phyloP scores from a whole-genome alignment of 2,797 vertebrate species.

The Melopsittacus undulatus region DNA sequence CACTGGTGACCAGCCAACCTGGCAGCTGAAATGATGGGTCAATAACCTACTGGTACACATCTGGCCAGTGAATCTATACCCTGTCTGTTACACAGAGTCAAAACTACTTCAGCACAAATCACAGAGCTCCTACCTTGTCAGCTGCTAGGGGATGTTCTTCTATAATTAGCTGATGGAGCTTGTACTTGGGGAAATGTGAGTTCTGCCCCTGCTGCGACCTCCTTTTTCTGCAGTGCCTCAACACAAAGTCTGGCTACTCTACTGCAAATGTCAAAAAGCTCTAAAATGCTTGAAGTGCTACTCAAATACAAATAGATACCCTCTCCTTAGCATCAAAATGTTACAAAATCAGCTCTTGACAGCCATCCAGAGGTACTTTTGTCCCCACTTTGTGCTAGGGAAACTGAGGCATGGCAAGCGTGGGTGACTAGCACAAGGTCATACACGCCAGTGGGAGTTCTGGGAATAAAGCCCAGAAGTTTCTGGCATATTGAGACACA shows the following conservation, averaged over 20 bases:
- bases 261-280: background rate
- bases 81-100: background rate
- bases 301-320: background rate
- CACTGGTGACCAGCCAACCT: conserved; percentile 16
- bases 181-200: background rate
- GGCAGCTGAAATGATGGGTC: background rate
- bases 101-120: background rate
- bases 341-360: background rate
- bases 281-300: background rate
- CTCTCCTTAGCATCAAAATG: background rate
- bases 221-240: background rate
- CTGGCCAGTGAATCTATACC: background rate
- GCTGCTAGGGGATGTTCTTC: background rate
- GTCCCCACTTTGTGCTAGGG: background rate
- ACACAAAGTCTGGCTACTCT: background rate
- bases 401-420: conserved; percentile 53
- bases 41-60: background rate
- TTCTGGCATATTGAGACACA: conserved; percentile 45
- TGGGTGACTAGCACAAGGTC: conserved; percentile 60
- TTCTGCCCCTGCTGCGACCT: background rate
- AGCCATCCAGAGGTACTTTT: background rate
- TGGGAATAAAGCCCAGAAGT: conserved; percentile 63
- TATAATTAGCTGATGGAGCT: background rate
- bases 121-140: background rate
- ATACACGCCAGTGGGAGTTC: conserved; percentile 49